Percentiles rank a stretch among this genome's conserved stretches.
These are phyloP conservation scores for Leucosticte australis DNA, from an alignment of 2,113 vertebrate genomes.

Conservation along the genomic window DNA sequence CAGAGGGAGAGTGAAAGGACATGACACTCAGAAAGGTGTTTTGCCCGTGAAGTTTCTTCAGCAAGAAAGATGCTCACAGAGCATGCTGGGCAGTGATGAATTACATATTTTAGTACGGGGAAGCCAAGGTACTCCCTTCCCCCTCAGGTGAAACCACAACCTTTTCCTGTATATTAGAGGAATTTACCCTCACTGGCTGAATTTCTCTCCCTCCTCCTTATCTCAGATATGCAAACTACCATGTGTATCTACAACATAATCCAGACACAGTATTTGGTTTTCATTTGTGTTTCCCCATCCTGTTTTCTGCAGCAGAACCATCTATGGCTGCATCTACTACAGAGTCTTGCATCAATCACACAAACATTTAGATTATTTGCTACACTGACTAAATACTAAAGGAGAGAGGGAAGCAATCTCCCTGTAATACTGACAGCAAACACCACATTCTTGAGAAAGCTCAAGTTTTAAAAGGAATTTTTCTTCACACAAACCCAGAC, in stretches of 20 bases:
- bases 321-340: neutral
- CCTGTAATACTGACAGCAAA: neutral
- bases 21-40: neutral
- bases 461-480: neutral
- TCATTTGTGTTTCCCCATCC: neutral
- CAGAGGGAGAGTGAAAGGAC: neutral
- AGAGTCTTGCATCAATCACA: neutral
- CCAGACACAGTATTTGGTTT: neutral
- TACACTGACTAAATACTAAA: neutral
- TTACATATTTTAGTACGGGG: neutral
- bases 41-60: neutral
- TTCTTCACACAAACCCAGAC: neutral
- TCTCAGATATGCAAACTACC: neutral
- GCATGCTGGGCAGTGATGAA: neutral
- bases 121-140: neutral
- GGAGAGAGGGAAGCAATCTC: neutral
- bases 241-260: neutral
- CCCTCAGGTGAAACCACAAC: neutral
- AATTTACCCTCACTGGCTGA: neutral
- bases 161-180: neutral
- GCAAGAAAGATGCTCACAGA: neutral
- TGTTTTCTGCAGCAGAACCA: neutral
- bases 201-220: neutral
- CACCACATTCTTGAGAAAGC: neutral
- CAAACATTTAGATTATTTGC: neutral